Evolutionary conservation across 2,888 invertebrate species (phyloP), one percentile per base, ranked within the genome.

Genomic region (Cantharis nigra): DNA sequence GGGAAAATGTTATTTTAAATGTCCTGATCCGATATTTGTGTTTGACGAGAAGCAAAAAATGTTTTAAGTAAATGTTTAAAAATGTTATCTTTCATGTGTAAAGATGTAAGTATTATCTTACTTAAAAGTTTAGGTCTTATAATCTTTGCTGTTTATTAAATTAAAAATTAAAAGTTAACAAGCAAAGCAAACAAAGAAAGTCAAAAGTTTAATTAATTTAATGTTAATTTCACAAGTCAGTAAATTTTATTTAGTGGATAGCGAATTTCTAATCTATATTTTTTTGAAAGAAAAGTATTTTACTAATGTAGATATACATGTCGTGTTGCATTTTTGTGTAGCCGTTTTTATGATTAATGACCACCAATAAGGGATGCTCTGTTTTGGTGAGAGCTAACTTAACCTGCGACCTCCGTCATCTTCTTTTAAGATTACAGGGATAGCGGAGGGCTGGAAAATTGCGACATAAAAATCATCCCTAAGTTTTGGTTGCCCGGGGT

Each of bases 381-480:
- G 69, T 77, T 77, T 77, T 62, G 79, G 77, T 67, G 77, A 77
- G 77, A 75, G 74, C 76, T 81, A 77, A 84, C 85, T 87, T 87
- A 87, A 87, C 87, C 87, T 85, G 80, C 83, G 86, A 87, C 87
- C 87, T 85, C 85, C 85, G 83, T 87, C 86, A 87, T 87, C 85
- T 85, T 83, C 84, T 84, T 67, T 83, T 85, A 85, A 85, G 84
- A 86, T 79, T 84, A 83, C 79, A 83, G 83, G 81, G 84, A 83
- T 82, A 85, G 86, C 86, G 84, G 85, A 87, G 87, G 87, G 87
- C 86, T 85, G 86, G 87, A 87, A 88, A 88, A 88, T 88, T 88
- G 87, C 87, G 83, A 87, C 88, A 87, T 88, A 87, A 88, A 88
- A 88, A 85, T 86, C 85, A 83, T 84, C 85, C 86, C 85, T 82